phyloP scores from a whole-genome alignment of 2,888 invertebrate genomes.

The Pecten maximus region DNA sequence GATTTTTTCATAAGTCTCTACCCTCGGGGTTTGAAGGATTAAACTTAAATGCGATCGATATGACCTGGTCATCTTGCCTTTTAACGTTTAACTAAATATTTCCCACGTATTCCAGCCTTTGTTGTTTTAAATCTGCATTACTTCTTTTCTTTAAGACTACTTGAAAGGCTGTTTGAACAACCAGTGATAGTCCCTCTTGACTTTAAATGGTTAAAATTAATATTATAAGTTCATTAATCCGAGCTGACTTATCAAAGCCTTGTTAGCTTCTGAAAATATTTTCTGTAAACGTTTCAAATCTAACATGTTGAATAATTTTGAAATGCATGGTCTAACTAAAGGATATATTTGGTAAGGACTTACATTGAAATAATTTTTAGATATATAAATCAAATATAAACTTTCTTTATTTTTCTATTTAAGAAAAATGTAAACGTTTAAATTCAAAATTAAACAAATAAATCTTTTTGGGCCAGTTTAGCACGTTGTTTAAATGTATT shows the following conservation, averaged over 20 bases:
- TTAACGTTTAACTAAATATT: not conserved
- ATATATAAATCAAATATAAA: too few relatives aligned
- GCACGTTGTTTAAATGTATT: not conserved
- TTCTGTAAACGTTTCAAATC: not conserved
- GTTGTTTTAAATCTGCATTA: slow-evolving; percentile 14
- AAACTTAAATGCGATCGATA: not conserved
- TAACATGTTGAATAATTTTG: not conserved
- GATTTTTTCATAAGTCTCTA: not conserved
- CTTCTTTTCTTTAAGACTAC: not conserved
- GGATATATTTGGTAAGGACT: too few relatives aligned
- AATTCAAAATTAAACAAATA: not conserved
- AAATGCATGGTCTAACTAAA: not conserved
- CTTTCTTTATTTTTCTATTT: not conserved
- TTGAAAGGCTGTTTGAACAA: not conserved
- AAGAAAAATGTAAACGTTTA: not conserved
- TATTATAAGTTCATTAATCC: slow-evolving; percentile 26
- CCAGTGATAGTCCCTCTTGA: not conserved
- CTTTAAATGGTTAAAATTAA: slow-evolving; percentile 18
- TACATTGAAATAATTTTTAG: too few relatives aligned
- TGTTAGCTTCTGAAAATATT: not conserved
- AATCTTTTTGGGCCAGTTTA: not conserved
- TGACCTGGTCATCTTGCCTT: slow-evolving; percentile 24
- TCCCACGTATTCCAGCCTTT: not conserved
- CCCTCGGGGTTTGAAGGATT: not conserved
- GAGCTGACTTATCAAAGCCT: not conserved